These are phyloP conservation scores for Urocolius indicus DNA, from an alignment of 2,113 vertebrate species.

Conservation along the genomic window DNA sequence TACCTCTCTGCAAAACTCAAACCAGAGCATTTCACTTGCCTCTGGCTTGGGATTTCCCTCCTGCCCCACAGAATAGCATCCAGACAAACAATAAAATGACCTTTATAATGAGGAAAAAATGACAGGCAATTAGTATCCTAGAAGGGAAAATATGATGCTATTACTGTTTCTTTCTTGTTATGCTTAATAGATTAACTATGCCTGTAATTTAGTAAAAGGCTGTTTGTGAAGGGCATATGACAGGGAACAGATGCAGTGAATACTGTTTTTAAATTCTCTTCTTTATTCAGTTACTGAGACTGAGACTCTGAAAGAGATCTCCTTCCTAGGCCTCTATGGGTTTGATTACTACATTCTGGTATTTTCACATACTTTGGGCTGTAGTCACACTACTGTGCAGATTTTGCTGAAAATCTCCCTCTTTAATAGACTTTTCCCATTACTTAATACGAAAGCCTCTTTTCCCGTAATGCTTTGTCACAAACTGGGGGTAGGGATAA, in stretches of 20 bases:
- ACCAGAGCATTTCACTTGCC: background rate
- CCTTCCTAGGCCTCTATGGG: background rate
- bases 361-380: background rate
- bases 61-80: background rate
- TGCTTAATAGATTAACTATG: conserved; percentile 56
- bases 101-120: conserved; percentile 42
- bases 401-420: background rate
- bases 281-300: conserved; percentile 23
- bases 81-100: background rate
- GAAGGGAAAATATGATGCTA: conserved; percentile 39
- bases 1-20: background rate
- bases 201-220: conserved; percentile 29
- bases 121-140: conserved; percentile 6
- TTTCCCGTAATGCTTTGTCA: background rate
- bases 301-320: conserved; percentile 5
- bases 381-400: background rate
- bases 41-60: background rate
- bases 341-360: background rate
- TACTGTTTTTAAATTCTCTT: conserved; percentile 8
- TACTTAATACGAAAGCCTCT: background rate
- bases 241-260: conserved; percentile 43
- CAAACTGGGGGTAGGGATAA: background rate
- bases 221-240: conserved; percentile 28
- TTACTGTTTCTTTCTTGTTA: conserved; percentile 9
- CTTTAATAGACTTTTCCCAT: background rate